Evolutionary conservation across 2,888 invertebrate genomes (phyloP).

Genomic region (Dascillus cervinus): DNA sequence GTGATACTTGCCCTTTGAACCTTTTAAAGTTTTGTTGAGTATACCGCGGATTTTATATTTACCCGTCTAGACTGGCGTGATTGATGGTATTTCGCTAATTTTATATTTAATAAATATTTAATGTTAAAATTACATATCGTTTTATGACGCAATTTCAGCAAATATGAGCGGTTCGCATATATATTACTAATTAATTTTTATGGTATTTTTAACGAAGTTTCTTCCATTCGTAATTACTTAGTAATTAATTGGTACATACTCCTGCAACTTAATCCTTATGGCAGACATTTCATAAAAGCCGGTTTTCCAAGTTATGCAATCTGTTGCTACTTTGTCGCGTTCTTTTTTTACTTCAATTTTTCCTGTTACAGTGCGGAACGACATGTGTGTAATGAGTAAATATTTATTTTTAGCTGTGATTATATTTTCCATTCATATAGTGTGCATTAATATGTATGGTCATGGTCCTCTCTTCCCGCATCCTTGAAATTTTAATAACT

Average conservation of each 20-base stretch:
- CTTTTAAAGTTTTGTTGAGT: no score
- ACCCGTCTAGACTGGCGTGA: slow-evolving; percentile 5
- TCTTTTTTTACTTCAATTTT: no score
- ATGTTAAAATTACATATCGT: slow-evolving; percentile 3
- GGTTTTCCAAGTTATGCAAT: no score
- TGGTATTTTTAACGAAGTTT: no score
- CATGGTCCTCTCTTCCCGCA: slow-evolving; percentile 32
- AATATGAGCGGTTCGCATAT: not conserved
- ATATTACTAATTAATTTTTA: no score
- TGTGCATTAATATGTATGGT: slow-evolving; percentile 35
- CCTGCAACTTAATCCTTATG: no score
- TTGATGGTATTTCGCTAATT: slow-evolving; percentile 10
- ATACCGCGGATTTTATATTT: no score
- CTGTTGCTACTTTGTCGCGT: no score
- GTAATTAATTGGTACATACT: no score
- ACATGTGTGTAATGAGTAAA: slow-evolving; percentile 16
- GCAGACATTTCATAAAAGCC: no score
- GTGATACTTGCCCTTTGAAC: no score
- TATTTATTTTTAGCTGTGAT: slow-evolving; percentile 29
- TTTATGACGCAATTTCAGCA: slow-evolving; percentile 5
- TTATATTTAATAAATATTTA: slow-evolving; percentile 11
- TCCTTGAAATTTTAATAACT: slow-evolving; percentile 35
- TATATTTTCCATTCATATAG: slow-evolving; percentile 21
- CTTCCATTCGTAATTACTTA: no score
- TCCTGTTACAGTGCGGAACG: not conserved